These are phyloP conservation scores for Malacoctenus gilli DNA, from an alignment of 2,797 vertebrate genomes.

Conservation along the genomic window DNA sequence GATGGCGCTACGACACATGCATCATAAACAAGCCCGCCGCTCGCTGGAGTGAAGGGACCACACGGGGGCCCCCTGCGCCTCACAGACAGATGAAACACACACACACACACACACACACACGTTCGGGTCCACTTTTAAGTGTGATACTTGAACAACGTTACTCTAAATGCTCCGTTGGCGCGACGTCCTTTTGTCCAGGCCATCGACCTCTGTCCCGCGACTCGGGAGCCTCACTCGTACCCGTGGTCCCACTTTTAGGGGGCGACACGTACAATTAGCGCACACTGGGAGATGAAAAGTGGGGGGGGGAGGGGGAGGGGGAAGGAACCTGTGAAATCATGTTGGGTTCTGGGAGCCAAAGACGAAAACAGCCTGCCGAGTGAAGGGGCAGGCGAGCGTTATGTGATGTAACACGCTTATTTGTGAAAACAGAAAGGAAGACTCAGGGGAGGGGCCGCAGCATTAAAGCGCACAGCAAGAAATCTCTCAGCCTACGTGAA, in stretches of 20 bases:
- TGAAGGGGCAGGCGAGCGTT: slow-evolving; percentile 41
- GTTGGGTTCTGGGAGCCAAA: slow-evolving; percentile 50
- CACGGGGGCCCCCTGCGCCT: slow-evolving; percentile 12
- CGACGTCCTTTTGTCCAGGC: slow-evolving; percentile 20
- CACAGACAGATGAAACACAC: slow-evolving; percentile 20
- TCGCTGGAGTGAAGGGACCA: slow-evolving; percentile 44
- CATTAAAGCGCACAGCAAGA: slow-evolving; percentile 68
- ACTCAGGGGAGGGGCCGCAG: slow-evolving; percentile 25
- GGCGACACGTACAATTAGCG: slow-evolving; percentile 22
- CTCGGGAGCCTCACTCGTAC: too few species aligned
- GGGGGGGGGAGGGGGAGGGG: too few species aligned
- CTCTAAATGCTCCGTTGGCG: slow-evolving; percentile 22
- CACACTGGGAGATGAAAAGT: slow-evolving; percentile 31
- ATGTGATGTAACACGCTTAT: slow-evolving; percentile 68
- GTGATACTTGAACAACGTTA: not conserved
- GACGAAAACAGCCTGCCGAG: slow-evolving; percentile 56
- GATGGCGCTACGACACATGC: slow-evolving; percentile 63
- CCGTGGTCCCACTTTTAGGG: slow-evolving; percentile 24
- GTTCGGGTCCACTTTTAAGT: slow-evolving; percentile 22
- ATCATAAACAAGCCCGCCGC: slow-evolving; percentile 66
- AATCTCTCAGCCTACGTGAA: slow-evolving; percentile 60
- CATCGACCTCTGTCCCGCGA: slow-evolving; percentile 6
- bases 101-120: slow-evolving; percentile 14
- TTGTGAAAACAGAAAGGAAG: slow-evolving; percentile 60
- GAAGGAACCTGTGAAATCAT: slow-evolving; percentile 43